Evolutionary conservation across 2,888 invertebrate species (phyloP).

Genomic region (Chloromyia formosa): DNA sequence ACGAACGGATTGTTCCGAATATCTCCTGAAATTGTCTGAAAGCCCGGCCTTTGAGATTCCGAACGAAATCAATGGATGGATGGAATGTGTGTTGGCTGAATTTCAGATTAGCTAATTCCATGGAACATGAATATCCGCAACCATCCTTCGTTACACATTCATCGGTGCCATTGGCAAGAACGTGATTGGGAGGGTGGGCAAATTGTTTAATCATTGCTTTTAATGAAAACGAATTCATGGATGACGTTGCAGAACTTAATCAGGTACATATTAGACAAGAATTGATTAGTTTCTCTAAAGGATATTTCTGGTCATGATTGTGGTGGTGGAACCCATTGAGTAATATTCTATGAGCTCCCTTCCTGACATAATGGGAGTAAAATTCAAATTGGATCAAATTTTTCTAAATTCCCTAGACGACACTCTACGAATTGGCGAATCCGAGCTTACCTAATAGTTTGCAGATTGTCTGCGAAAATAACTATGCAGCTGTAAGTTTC

Average conservation of each 20-base stretch:
- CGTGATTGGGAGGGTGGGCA: constrained; percentile 15
- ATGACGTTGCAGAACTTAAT: constrained; percentile 11
- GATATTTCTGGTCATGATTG: too few species aligned
- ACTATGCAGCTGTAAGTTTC: too few species aligned
- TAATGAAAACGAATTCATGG: constrained; percentile 28
- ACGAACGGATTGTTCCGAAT: constrained; percentile 24
- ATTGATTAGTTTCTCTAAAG: background rate
- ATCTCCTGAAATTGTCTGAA: constrained; percentile 35
- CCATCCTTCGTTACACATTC: background rate
- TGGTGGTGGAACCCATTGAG: too few species aligned
- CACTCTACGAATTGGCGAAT: too few species aligned
- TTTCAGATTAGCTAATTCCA: constrained; percentile 39
- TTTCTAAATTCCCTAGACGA: too few species aligned
- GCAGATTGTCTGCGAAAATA: too few species aligned
- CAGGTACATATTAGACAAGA: background rate
- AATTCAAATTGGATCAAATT: too few species aligned
- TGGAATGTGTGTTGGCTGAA: constrained; percentile 29
- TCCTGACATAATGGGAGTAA: too few species aligned
- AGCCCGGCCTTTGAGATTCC: constrained; percentile 15
- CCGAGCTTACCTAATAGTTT: too few species aligned
- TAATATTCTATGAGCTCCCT: too few species aligned
- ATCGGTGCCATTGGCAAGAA: background rate
- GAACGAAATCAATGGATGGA: constrained; percentile 15
- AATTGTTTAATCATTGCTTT: constrained; percentile 40
- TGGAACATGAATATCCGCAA: constrained; percentile 14